Percentiles rank a stretch among this genome's conserved stretches.
Conservation (phyloP, 2,888 invertebrate species). For the Cerastoderma edule region DNA sequence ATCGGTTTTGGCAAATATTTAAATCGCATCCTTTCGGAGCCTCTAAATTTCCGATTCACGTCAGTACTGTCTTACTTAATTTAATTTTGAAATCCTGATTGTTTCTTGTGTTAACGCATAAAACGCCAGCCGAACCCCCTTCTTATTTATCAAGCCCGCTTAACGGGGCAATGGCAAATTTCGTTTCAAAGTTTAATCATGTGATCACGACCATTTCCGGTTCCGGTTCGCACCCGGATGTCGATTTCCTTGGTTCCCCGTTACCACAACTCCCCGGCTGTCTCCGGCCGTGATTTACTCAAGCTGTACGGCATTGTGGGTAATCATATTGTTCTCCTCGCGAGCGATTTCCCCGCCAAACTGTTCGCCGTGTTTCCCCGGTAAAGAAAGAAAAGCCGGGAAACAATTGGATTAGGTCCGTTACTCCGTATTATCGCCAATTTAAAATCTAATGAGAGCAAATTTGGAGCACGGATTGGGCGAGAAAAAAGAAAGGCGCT, state of each 20-base stretch:
- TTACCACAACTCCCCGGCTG: constrained; percentile 11
- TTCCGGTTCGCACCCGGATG: constrained; percentile 31
- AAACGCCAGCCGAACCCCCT: no score
- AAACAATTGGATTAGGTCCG: constrained; percentile 57
- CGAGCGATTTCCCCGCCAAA: constrained; percentile 31
- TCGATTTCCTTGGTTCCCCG: constrained; percentile 20
- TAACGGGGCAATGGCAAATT: no score
- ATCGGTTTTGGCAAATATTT: no score
- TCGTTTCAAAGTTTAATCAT: no score
- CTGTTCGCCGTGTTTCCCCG: constrained; percentile 16
- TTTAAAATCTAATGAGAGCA: constrained; percentile 64
- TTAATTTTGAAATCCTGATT: no score
- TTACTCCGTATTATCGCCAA: constrained; percentile 58
- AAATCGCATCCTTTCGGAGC: no score
- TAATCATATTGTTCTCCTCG: constrained; percentile 58
- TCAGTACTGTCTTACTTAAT: no score
- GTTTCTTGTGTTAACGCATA: no score
- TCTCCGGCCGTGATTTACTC: constrained; percentile 57
- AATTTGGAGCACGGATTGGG: constrained; percentile 55
- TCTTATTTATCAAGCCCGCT: no score
- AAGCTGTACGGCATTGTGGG: constrained; percentile 11
- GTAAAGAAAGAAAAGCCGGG: constrained; percentile 29
- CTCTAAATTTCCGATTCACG: no score
- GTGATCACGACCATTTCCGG: no score
- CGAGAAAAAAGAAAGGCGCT: constrained; percentile 17